Evolutionary conservation across 2,888 invertebrate genomes (phyloP).

Genomic region (Aphodius sticticus): DNA sequence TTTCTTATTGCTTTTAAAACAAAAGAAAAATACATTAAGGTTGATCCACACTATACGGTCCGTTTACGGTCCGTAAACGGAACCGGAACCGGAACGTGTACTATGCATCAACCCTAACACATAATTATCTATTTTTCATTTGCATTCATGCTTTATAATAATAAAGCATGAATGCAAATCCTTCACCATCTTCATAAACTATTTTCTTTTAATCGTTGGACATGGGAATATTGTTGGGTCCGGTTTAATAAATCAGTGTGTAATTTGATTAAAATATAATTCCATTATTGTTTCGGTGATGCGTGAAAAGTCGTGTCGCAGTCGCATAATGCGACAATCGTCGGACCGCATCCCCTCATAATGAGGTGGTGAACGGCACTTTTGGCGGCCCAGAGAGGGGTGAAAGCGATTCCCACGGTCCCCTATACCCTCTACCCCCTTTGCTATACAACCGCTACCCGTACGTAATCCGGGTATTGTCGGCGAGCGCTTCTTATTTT

Average conservation of each 20-base stretch:
- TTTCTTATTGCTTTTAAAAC: too few species aligned
- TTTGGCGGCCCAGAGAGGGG: neutral
- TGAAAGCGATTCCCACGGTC: neutral
- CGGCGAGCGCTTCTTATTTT: neutral
- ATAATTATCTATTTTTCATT: too few species aligned
- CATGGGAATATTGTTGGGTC: neutral
- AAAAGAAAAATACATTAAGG: too few species aligned
- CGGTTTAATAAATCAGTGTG: conserved; percentile 27
- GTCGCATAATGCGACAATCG: neutral
- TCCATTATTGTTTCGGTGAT: conserved; percentile 45
- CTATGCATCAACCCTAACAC: too few species aligned
- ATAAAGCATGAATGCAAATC: too few species aligned
- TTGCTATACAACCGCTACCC: neutral
- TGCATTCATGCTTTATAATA: too few species aligned
- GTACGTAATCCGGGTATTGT: neutral
- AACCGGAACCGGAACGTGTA: too few species aligned
- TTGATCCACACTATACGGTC: too few species aligned
- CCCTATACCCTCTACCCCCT: neutral
- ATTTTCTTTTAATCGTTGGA: neutral
- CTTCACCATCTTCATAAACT: neutral
- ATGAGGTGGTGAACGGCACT: conserved; percentile 4
- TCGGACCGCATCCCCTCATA: neutral
- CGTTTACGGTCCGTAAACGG: too few species aligned
- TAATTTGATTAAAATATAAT: conserved; percentile 50
- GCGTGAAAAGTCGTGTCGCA: conserved; percentile 40